phyloP scores from a whole-genome alignment of 2,888 invertebrate genomes.

The Tenthredo mesomela region DNA sequence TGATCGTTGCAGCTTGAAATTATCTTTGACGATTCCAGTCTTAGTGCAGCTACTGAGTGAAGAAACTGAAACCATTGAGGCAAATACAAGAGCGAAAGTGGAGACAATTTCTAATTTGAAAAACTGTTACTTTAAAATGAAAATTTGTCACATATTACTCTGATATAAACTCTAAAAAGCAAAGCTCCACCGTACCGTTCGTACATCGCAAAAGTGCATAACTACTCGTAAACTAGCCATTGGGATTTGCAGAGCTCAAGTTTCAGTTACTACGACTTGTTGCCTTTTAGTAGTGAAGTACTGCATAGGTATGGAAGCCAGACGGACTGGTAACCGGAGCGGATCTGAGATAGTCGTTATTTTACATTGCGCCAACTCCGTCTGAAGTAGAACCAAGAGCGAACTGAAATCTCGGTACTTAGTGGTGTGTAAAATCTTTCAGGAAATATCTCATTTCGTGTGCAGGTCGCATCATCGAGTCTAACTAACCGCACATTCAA shows the following conservation, averaged over 20 bases:
- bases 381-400: background rate
- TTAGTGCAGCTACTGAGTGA: background rate
- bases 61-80: background rate
- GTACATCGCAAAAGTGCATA: background rate
- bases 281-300: slow-evolving; percentile 7
- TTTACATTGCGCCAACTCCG: slow-evolving; percentile 28
- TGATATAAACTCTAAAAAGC: background rate
- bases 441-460: slow-evolving; percentile 65
- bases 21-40: background rate
- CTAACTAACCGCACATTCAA: slow-evolving; percentile 71
- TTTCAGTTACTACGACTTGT: slow-evolving; percentile 37
- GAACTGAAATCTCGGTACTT: slow-evolving; percentile 36
- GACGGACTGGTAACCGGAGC: background rate
- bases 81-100: background rate
- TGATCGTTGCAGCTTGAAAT: background rate
- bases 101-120: background rate
- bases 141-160: background rate
- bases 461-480: slow-evolving; percentile 64
- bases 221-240: slow-evolving; percentile 14
- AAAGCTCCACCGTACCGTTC: background rate
- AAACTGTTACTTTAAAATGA: background rate
- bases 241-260: background rate
- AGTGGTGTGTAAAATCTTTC: slow-evolving; percentile 53
- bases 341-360: slow-evolving; percentile 23
- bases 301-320: background rate